Conservation (phyloP, 2,888 invertebrate genomes). For the Choristoneura rosaceana region DNA sequence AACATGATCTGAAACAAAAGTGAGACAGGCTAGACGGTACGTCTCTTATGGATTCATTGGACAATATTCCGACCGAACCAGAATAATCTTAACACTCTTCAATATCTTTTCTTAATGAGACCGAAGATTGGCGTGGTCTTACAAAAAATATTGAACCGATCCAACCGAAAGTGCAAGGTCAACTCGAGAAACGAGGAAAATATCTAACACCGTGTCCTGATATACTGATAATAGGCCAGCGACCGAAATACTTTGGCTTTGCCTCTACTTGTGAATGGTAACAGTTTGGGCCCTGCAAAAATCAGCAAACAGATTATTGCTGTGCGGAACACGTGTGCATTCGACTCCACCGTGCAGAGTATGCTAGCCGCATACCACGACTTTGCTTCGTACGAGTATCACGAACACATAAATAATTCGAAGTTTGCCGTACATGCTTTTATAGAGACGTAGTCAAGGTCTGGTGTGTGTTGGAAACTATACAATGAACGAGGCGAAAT, state of each 20-base stretch:
- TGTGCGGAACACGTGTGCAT: slow-evolving; percentile 3
- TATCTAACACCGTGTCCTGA: slow-evolving; percentile 6
- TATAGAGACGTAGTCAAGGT: no score
- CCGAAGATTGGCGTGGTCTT: slow-evolving; percentile 1
- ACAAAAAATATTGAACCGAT: not conserved
- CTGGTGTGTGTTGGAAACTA: no score
- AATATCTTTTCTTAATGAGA: no score
- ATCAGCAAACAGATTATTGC: not conserved
- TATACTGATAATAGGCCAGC: slow-evolving; percentile 4
- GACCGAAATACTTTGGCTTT: slow-evolving; percentile 6
- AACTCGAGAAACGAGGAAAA: slow-evolving; percentile 3
- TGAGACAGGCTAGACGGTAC: no score
- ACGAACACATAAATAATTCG: not conserved
- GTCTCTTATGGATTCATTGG: no score
- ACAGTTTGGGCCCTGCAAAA: slow-evolving; percentile 7
- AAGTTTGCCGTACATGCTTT: no score
- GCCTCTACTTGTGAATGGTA: slow-evolving; percentile 3
- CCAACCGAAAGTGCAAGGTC: not conserved
- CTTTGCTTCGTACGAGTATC: not conserved
- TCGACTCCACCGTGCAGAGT: slow-evolving; percentile 1
- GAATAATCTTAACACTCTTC: no score
- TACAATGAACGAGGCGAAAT: no score
- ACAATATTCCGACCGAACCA: no score
- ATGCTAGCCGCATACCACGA: slow-evolving; percentile 2
- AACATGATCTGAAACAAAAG: no score